These are phyloP conservation scores for Zosterops japonicus DNA, from an alignment of 2,113 vertebrate species.

Conservation along the genomic window DNA sequence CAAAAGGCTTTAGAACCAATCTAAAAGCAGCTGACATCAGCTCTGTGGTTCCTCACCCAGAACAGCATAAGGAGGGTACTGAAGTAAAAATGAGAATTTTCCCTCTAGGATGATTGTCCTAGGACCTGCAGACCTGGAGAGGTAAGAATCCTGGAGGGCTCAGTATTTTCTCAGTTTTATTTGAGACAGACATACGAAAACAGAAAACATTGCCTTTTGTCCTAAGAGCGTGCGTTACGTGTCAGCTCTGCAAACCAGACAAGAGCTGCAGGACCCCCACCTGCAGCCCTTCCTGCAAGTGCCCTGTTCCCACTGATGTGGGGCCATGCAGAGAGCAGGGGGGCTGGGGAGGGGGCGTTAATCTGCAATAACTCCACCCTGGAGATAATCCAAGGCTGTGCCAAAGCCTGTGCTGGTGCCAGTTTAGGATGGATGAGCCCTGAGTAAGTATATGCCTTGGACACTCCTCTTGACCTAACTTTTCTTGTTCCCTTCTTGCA, in stretches of 20 bases:
- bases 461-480: conserved; percentile 21
- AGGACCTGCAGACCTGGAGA: background rate
- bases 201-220: background rate
- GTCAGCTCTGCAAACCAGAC: background rate
- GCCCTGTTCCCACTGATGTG: fast-evolving
- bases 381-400: background rate
- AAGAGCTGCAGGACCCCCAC: background rate
- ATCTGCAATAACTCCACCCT: background rate
- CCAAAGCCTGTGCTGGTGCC: background rate
- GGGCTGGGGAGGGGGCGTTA: background rate
- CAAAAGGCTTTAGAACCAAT: background rate
- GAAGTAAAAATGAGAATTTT: background rate
- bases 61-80: fast-evolving
- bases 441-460: background rate
- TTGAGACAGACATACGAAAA: background rate
- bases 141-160: background rate
- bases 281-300: too few relatives aligned
- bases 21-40: background rate
- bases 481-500: conserved; percentile 21
- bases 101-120: background rate
- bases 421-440: conserved; percentile 20
- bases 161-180: background rate
- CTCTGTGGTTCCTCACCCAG: background rate
- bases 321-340: fast-evolving
- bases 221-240: background rate